Evolutionary conservation across 2,113 vertebrate genomes (phyloP).

Genomic region (Istiophorus platypterus): DNA sequence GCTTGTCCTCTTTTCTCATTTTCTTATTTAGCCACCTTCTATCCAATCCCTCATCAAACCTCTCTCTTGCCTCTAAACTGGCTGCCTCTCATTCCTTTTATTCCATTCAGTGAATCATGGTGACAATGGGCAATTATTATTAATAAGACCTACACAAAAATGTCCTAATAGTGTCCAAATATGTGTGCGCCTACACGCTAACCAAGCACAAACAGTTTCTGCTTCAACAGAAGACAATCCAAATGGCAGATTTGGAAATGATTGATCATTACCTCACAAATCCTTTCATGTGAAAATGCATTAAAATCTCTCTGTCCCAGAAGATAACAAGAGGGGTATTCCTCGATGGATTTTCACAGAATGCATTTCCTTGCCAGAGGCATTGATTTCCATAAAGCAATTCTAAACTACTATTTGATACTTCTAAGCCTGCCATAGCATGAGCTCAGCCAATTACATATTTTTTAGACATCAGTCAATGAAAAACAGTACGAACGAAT

Average conservation of each 20-base stretch:
- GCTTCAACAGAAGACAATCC: neutral
- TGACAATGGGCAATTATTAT: neutral
- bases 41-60: neutral
- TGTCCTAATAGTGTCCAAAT: neutral
- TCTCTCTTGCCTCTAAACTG: neutral
- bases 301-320: neutral
- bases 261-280: neutral
- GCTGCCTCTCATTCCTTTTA: neutral
- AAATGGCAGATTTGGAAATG: constrained; percentile 1
- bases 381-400: constrained; percentile 30
- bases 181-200: neutral
- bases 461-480: neutral
- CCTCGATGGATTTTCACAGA: constrained; percentile 11
- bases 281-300: neutral
- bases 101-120: neutral
- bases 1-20: constrained; percentile 4
- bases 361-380: constrained; percentile 18
- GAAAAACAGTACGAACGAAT: neutral
- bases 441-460: neutral
- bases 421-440: neutral
- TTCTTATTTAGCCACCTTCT: neutral
- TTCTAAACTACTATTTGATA: constrained; percentile 6
- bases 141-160: neutral
- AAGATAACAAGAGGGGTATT: constrained; percentile 3
- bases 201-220: constrained; percentile 19